phyloP scores from a whole-genome alignment of 2,797 vertebrate genomes.

The Gambusia yucatana region DNA sequence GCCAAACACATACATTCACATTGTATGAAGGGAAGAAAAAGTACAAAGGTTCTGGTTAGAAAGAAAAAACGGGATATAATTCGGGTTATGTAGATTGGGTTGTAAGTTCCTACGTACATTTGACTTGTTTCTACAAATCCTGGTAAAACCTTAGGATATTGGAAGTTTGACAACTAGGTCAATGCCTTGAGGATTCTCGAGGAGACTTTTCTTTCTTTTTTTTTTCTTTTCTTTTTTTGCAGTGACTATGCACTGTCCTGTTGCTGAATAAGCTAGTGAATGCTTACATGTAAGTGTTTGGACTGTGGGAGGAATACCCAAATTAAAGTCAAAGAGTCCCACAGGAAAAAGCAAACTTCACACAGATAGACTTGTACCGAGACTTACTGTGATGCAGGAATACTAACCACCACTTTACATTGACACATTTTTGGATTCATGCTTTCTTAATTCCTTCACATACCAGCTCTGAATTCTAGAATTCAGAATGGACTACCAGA shows the following conservation, averaged over 20 bases:
- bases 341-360: not conserved
- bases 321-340: not conserved
- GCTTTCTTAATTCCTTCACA: not conserved
- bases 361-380: not conserved
- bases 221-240: not conserved
- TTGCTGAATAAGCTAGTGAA: not conserved
- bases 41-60: not conserved
- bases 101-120: not conserved
- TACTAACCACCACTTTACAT: not conserved
- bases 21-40: conserved; percentile 20
- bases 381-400: not conserved
- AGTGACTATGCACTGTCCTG: not conserved
- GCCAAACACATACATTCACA: not conserved
- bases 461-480: not conserved
- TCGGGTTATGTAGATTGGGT: not conserved
- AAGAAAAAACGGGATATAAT: not conserved
- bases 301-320: not conserved
- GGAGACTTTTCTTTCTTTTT: not conserved
- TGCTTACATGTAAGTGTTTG: not conserved
- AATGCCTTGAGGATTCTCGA: not conserved
- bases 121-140: not conserved
- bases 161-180: not conserved
- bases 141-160: not conserved
- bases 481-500: no score
- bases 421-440: not conserved